Percentiles rank a stretch among this genome's conserved stretches.
These are phyloP conservation scores for Anoplolepis gracilipes DNA, from an alignment of 1,140 invertebrate species.

Conservation along the genomic window DNA sequence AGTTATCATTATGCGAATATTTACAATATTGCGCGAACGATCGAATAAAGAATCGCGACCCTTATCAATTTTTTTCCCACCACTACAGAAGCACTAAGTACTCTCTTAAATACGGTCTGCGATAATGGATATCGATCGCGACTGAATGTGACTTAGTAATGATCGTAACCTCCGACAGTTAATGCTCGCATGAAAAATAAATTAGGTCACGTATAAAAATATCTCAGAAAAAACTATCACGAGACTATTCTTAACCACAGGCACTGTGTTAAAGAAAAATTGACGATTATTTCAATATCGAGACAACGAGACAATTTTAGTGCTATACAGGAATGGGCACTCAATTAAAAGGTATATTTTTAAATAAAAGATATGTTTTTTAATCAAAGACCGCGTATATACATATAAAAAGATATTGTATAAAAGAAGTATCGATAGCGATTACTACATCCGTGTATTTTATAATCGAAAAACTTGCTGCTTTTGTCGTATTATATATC, in stretches of 20 bases:
- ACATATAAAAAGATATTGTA: background rate
- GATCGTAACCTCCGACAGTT: background rate
- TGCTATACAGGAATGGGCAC: background rate
- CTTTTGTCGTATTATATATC: background rate
- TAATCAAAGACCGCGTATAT: too few relatives aligned
- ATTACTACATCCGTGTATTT: background rate
- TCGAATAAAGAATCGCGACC: slow-evolving; percentile 37
- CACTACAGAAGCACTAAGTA: background rate
- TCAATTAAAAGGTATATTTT: too few relatives aligned
- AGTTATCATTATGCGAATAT: slow-evolving; percentile 53
- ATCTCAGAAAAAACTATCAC: background rate
- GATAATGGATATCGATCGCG: slow-evolving; percentile 18
- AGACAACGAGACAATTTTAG: background rate
- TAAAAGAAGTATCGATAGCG: background rate
- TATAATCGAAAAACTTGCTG: background rate
- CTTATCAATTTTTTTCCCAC: background rate
- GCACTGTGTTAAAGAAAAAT: background rate
- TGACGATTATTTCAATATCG: background rate
- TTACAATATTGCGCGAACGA: slow-evolving; percentile 41
- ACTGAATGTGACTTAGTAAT: slow-evolving; percentile 1
- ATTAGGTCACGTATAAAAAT: background rate
- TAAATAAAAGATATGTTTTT: background rate
- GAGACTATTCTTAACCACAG: background rate
- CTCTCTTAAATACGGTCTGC: background rate
- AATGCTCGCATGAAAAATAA: background rate